Base-by-base conservation (phyloP, 2,888 invertebrate genomes). In the Acheta domesticus region DNA sequence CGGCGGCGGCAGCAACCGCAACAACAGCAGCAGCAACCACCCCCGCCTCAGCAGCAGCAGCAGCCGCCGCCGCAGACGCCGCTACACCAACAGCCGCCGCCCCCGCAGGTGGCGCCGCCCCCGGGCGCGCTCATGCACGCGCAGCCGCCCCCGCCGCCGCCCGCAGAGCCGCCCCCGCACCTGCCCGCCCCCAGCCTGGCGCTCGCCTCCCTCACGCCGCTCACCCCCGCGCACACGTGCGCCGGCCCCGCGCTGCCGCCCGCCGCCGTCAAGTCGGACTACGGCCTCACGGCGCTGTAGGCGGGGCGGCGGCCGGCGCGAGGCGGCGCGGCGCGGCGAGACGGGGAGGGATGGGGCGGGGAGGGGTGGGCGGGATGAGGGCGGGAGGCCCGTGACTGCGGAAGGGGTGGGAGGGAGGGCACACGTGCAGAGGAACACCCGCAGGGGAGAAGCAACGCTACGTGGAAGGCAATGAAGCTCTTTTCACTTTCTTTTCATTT, bases 241-340 rank as follows among this genome's bases (percentile, higher is more conserved):
- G 80, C 82, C 74, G 83, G 83, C 80, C 87, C 86, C 77, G 83
- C 84, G 78, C 77, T 80, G 36, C 85, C 85, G 83, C 89, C 90
- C 83, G 88, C 91, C 82, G 89, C 92, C 85, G 94, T 94, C 85
- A 95, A 95, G 88, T 94, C 94, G 84, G 95, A 96, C 88, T 96
- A 96, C 86, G 96, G 94, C 87, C 91, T 96, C 85, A 96, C 95
- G 5, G 82, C 82, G 36, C 77, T 82, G 75, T 82, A 81, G 76
- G 75, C 48, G 36, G 36, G 36, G 36, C 36, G 23, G 23, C 36
- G 36, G 36, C 4, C 36, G 36, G 36, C 4, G 62, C 16, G 16
- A 0, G 3, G 62, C 62, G 75, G 50, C 20, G n/a, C 16, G 48
- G 21, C 19, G 36, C 48, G 2, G 50, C 1, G n/a, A n/a, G n/a